Evolutionary conservation across 1,140 invertebrate species (phyloP).

Genomic region (Battus philenor): DNA sequence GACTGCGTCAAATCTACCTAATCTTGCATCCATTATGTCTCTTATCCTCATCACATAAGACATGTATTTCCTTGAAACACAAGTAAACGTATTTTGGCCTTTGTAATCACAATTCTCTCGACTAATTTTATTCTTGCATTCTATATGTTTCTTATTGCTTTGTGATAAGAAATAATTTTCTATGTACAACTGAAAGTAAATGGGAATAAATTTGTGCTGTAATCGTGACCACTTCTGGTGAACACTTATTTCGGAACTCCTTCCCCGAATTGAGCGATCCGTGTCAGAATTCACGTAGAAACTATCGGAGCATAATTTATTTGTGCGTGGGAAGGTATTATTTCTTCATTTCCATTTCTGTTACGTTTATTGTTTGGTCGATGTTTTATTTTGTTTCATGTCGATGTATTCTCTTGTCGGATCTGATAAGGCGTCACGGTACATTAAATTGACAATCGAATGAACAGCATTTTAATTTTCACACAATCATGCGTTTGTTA

Average conservation of each 20-base stretch:
- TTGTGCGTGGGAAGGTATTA: slow-evolving; percentile 51
- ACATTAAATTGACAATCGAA: slow-evolving; percentile 2
- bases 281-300: slow-evolving; percentile 51
- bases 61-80: slow-evolving; percentile 8
- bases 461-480: no score
- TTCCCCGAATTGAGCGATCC: slow-evolving; percentile 67
- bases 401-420: background rate
- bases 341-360: slow-evolving; percentile 55
- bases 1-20: slow-evolving; percentile 26
- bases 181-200: slow-evolving; percentile 9
- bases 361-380: slow-evolving; percentile 22
- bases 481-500: no score
- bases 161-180: slow-evolving; percentile 36
- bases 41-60: slow-evolving; percentile 24
- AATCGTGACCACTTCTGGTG: slow-evolving; percentile 66
- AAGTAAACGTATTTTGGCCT: slow-evolving; percentile 22
- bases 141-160: slow-evolving; percentile 33
- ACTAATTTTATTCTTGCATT: slow-evolving; percentile 36
- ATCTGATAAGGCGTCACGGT: slow-evolving; percentile 15
- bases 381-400: slow-evolving; percentile 19
- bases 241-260: slow-evolving; percentile 64
- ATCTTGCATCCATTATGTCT: slow-evolving; percentile 17
- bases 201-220: slow-evolving; percentile 39
- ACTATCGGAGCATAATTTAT: slow-evolving; percentile 57
- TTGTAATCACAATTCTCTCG: slow-evolving; percentile 42